phyloP scores from a whole-genome alignment of 2,888 invertebrate genomes.

The Heliconius charithonia region DNA sequence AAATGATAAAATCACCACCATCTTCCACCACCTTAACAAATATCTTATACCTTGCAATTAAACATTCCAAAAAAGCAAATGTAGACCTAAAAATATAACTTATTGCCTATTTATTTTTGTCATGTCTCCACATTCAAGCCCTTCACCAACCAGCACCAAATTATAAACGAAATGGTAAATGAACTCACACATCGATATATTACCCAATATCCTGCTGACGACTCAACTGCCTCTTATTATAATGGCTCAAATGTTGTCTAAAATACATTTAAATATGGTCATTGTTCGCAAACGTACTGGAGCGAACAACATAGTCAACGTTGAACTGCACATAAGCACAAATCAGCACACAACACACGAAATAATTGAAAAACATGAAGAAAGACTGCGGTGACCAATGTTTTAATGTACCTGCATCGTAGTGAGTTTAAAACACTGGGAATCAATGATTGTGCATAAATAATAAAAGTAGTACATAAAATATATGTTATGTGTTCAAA shows the following conservation, averaged over 20 bases:
- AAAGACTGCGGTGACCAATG: conserved; percentile 53
- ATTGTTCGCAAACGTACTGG: conserved; percentile 63
- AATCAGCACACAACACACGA: conserved; percentile 60
- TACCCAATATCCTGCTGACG: conserved; percentile 63
- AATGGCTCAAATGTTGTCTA: conserved; percentile 68
- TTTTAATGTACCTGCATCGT: conserved; percentile 40
- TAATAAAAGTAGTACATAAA: conserved; percentile 40
- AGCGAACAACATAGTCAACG: conserved; percentile 55
- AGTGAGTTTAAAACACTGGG: conserved; percentile 50
- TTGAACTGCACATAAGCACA: conserved; percentile 56
- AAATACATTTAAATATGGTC: conserved; percentile 71
- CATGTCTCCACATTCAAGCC: conserved; percentile 45
- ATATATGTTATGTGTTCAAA: conserved; percentile 48
- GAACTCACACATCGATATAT: conserved; percentile 75
- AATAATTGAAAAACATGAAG: conserved; percentile 60
- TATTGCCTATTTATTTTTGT: not conserved
- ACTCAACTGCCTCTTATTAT: conserved; percentile 57
- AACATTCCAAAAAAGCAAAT: conserved; percentile 15
- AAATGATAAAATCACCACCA: not conserved
- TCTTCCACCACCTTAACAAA: conserved; percentile 29
- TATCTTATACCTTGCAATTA: conserved; percentile 8
- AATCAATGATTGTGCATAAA: conserved; percentile 65
- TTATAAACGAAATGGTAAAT: conserved; percentile 77
- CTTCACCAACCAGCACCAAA: conserved; percentile 72
- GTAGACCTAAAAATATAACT: not conserved